phyloP scores from a whole-genome alignment of 2,888 invertebrate genomes.

The Lepidocyrtoides sp. region DNA sequence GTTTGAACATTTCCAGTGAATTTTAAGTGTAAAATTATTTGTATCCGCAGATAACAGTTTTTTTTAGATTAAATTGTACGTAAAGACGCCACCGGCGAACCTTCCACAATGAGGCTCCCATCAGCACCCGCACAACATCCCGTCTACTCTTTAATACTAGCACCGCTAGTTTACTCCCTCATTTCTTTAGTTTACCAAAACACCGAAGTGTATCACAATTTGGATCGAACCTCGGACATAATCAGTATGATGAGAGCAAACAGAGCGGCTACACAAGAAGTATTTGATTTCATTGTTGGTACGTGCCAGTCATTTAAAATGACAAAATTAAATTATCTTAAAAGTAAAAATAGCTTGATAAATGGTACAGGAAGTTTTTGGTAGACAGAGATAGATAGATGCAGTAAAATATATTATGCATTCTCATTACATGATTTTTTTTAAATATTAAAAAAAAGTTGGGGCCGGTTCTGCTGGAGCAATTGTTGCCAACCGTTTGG shows the following conservation, averaged over 20 bases:
- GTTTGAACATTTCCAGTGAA: no score
- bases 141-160: slow-evolving; percentile 65
- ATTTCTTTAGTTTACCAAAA: slow-evolving; percentile 67
- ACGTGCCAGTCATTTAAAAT: no score
- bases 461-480: slow-evolving; percentile 72
- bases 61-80: no score
- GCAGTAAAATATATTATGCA: no score
- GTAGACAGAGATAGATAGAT: no score
- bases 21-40: no score
- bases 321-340: no score
- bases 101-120: slow-evolving; percentile 22
- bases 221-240: slow-evolving; percentile 58
- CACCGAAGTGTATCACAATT: slow-evolving; percentile 71
- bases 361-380: no score
- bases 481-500: slow-evolving; percentile 63
- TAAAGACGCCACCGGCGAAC: no score
- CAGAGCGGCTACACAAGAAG: slow-evolving; percentile 36
- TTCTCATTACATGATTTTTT: no score
- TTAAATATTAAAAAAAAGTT: slow-evolving; percentile 45
- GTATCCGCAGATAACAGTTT: no score
- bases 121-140: slow-evolving; percentile 40
- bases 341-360: no score
- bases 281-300: slow-evolving; percentile 78
- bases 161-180: slow-evolving; percentile 76
- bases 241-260: slow-evolving; percentile 28